These are phyloP conservation scores for Stegostoma tigrinum DNA, from an alignment of 2,113 vertebrate species.

Conservation along the genomic window DNA sequence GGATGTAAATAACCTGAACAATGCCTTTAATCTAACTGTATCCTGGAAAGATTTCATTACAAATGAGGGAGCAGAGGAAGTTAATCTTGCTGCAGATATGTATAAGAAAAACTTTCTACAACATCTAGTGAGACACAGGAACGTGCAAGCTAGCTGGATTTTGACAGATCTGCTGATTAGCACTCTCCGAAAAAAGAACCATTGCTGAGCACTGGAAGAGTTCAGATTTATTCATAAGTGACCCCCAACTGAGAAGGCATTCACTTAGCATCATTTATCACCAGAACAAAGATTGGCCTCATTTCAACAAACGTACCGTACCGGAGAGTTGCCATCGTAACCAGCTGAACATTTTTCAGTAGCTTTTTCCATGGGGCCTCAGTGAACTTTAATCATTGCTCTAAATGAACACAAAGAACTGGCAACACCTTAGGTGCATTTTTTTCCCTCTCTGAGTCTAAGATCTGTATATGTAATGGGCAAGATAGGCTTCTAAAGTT, in stretches of 20 bases:
- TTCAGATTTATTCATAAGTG: slow-evolving; percentile 50
- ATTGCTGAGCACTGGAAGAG: slow-evolving; percentile 44
- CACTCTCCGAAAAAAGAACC: slow-evolving; percentile 45
- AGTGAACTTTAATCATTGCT: neutral
- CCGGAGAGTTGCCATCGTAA: slow-evolving; percentile 16
- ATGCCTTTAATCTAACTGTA: slow-evolving; percentile 67
- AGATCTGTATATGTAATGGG: neutral
- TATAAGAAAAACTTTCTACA: neutral
- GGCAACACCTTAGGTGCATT: neutral
- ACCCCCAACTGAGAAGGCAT: slow-evolving; percentile 58
- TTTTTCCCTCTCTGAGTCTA: neutral
- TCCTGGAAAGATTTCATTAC: slow-evolving; percentile 57
- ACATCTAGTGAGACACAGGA: neutral
- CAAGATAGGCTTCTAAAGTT: neutral
- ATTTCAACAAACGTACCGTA: slow-evolving; percentile 66
- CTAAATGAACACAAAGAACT: neutral
- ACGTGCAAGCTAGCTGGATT: slow-evolving; percentile 49
- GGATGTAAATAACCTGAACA: slow-evolving; percentile 69
- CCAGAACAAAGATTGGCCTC: slow-evolving; percentile 82
- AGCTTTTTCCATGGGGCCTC: neutral
- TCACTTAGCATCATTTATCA: slow-evolving; percentile 75
- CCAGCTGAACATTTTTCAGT: neutral
- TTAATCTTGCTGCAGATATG: slow-evolving; percentile 1
- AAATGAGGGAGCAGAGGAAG: slow-evolving; percentile 47
- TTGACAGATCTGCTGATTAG: slow-evolving; percentile 54